phyloP scores from a whole-genome alignment of 2,113 vertebrate genomes.

The Pseudopipra pipra region DNA sequence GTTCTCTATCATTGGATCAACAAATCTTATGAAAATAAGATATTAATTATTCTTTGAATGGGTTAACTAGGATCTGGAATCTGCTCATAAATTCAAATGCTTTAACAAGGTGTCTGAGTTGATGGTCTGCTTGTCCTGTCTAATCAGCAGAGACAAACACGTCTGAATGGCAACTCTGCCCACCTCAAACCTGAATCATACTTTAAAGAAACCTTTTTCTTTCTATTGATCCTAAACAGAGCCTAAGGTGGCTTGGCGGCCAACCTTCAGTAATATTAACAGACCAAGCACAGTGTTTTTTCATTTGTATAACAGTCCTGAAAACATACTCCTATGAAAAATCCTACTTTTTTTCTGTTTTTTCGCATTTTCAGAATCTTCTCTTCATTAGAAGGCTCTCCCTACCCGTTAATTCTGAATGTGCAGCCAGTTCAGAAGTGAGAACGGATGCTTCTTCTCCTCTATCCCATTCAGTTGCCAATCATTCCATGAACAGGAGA shows the following conservation, averaged over 20 bases:
- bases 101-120: background rate
- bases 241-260: background rate
- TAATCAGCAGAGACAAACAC: background rate
- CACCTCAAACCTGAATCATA: background rate
- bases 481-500: background rate
- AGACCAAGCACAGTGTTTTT: background rate
- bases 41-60: background rate
- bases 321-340: background rate
- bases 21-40: background rate
- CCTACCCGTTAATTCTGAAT: background rate
- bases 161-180: background rate
- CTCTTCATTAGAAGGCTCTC: background rate
- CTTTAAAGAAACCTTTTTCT: background rate
- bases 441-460: background rate
- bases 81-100: background rate
- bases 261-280: background rate
- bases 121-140: background rate
- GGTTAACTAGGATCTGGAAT: background rate
- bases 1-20: background rate
- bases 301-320: background rate
- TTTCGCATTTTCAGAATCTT: background rate
- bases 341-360: background rate
- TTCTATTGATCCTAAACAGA: background rate
- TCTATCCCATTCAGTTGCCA: background rate
- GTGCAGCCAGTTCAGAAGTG: constrained; percentile 7